Evolutionary conservation across 2,113 vertebrate genomes (phyloP), one percentile per base, ranked within the genome.

Genomic region (Pseudonaja textilis): DNA sequence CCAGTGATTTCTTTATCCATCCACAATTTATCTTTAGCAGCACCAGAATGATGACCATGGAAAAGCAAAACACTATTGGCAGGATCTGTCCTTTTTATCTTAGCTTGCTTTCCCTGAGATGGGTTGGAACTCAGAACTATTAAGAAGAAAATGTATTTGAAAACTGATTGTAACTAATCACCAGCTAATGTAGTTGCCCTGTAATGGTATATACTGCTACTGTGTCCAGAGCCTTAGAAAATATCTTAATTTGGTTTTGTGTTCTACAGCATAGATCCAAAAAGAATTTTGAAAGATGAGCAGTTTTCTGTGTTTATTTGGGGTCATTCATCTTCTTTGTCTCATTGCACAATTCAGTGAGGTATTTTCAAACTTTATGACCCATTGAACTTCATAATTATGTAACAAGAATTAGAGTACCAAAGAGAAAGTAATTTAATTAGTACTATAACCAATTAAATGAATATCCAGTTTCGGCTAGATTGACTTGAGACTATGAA

Each of bases 261-360:
- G 2, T 16, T 11, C 39, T 91, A 6, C 25, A 47, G 74, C 23
- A 47, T 91, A 85, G 22, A 42, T 47, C 22, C 22, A 88, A 42
- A 87, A 25, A 91, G n/a, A 86, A 47, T 88, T 34, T 92, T 90
- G 74, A 42, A 81, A 90, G 42, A 89, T 86, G 74, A 86, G 25
- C 57, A 87, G 26, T 50, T 29, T 52, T 45, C 22, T 91, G 85
- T 34, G 18, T 64, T 87, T 55, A 39, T 45, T 50, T 91, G 56
- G 61, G 11, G 56, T 39, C 74, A 34, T 23, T n/a, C 57, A 88
- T 42, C 56, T 34, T 3, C 85, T 54, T 88, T 69, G 85, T 18
- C 59, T 92, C n/a, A 55, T 54, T 25, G 29, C 23, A 12, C 7
- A 54, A 10, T 88, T 74, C 52, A 10, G 81, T 26, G 47, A 23